Evolutionary conservation across 2,797 vertebrate species (phyloP), one percentile per base, ranked within the genome.

Genomic region (Merluccius polli): DNA sequence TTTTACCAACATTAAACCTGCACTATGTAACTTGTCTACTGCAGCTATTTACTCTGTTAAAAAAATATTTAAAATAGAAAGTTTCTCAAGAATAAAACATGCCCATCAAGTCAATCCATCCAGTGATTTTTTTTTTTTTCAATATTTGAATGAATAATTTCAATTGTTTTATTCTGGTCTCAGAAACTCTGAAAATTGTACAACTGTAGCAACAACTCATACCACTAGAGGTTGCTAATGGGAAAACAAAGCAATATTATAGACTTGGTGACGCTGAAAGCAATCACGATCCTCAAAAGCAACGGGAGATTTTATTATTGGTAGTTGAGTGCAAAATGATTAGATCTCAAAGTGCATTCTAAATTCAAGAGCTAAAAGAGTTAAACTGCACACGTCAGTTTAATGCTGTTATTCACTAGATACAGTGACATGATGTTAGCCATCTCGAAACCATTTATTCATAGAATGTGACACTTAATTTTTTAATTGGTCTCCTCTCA

Each of bases 401-500:
- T 38, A 38, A 38, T 9, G 10, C 36, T 1, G 10, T 38, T 38
- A 38, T 38, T 12, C 36, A 12, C 36, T 38, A 38, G 36, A 8
- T 12, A 38, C 5, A 5, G 36, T 38, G 36, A 38, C 36, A 38
- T 12, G 10, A 12, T 7, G 36, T 38, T 12, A 38, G 4, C 4
- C 36, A 12, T 38, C 10, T 7, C 4, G 36, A 9, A 38, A 38
- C 36, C 36, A 38, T 38, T 38, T 38, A 38, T 8, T 8, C 36
- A 12, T 12, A 9, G 36, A 12, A 21, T 52, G 3, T 52, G 44
- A 52, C 44, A 52, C 44, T 52, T n/a, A n/a, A n/a, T n/a, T 52
- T 52, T 18, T 27, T 0, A 67, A 29, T 67, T 10, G 24, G 24
- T 13, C 11, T 80, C 72, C 59, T 78, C 63, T 32, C 89, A 99